Conservation (phyloP, 1,140 invertebrate genomes). For the Habropoda laboriosa region DNA sequence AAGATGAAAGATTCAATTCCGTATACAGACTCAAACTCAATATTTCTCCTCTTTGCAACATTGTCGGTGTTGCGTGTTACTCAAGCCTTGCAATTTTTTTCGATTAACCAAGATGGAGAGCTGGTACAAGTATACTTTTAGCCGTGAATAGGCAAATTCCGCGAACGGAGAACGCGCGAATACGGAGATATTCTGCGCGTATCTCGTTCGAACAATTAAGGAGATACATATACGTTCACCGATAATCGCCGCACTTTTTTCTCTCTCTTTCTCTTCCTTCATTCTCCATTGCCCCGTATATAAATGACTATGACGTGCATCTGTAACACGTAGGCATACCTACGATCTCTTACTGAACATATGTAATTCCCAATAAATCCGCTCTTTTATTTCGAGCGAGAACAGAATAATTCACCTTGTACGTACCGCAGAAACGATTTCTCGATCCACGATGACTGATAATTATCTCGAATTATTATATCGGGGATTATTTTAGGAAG, state of each 20-base stretch:
- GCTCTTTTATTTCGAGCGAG: background rate
- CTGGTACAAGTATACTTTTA: background rate
- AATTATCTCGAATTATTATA: background rate
- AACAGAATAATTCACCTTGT: background rate
- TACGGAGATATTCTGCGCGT: background rate
- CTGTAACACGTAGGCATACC: too few relatives aligned
- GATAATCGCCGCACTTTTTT: background rate
- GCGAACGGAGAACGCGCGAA: background rate
- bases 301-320: conserved; percentile 4
- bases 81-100: background rate
- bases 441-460: background rate
- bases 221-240: conserved; percentile 8
- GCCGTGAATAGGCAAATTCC: conserved; percentile 19
- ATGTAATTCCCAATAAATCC: conserved; percentile 5
- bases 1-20: too few relatives aligned
- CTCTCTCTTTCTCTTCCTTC: background rate
- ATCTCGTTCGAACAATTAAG: conserved; percentile 5
- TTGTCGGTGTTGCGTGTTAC: background rate
- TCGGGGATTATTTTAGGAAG: background rate
- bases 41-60: background rate
- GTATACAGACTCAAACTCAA: background rate
- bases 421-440: background rate
- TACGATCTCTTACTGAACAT: background rate
- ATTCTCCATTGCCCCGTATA: background rate
- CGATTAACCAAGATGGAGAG: background rate